Evolutionary conservation across 2,888 invertebrate genomes (phyloP).

Genomic region (Caenorhabditis sp.): DNA sequence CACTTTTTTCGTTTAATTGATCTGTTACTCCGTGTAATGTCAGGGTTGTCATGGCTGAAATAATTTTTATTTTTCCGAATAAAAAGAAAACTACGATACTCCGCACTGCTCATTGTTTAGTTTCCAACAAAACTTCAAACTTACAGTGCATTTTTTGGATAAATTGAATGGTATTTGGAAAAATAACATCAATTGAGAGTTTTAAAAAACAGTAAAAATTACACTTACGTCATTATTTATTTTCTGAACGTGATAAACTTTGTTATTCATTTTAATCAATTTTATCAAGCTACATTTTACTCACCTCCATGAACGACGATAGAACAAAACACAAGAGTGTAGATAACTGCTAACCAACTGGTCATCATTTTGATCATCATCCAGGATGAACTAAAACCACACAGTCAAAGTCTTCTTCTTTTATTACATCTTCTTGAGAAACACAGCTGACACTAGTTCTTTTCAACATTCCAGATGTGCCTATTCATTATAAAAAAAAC

Average conservation of each 20-base stretch:
- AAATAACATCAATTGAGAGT: too few relatives aligned
- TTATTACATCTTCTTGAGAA: not conserved
- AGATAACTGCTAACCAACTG: not conserved
- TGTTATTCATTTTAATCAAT: not conserved
- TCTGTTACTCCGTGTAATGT: constrained; percentile 31
- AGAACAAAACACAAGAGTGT: not conserved
- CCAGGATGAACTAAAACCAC: not conserved
- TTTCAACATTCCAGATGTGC: not conserved
- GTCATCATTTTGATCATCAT: not conserved
- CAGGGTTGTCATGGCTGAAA: constrained; percentile 1
- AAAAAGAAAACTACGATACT: not conserved
- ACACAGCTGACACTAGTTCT: not conserved
- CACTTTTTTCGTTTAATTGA: constrained; percentile 12
- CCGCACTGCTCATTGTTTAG: not conserved
- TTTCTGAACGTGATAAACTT: too few relatives aligned
- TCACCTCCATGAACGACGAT: not conserved
- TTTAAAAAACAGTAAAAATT: too few relatives aligned
- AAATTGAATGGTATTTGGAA: too few relatives aligned
- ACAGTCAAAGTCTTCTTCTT: not conserved
- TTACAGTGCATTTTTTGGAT: not conserved
- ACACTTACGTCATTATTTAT: too few relatives aligned
- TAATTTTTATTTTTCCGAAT: not conserved
- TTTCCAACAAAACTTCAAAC: not conserved
- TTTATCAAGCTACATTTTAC: not conserved
- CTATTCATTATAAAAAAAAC: not conserved